Conservation (phyloP, 2,113 vertebrate genomes). For the Pterocles orientalis region DNA sequence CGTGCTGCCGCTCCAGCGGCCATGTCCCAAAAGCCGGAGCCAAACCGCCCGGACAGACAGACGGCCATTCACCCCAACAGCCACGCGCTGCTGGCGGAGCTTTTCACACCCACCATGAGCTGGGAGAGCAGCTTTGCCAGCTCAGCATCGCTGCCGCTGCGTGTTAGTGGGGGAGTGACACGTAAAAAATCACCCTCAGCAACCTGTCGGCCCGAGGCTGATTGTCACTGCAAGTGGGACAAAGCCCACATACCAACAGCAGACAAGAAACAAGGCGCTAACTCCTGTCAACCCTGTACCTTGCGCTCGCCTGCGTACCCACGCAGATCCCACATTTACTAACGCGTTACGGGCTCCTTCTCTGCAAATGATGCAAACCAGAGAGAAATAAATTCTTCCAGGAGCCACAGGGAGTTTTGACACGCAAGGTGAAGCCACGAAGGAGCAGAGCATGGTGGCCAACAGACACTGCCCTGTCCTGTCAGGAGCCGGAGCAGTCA, state of each 20-base stretch:
- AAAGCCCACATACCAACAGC: rapidly evolving
- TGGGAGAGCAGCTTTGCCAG: not conserved
- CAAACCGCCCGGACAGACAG: rapidly evolving
- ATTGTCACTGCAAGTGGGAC: not conserved
- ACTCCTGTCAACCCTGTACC: not conserved
- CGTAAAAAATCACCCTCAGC: not conserved
- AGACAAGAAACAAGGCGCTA: rapidly evolving
- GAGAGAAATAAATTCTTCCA: constrained; percentile 30
- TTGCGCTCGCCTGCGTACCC: not conserved
- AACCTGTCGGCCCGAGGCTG: rapidly evolving
- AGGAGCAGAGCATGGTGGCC: not conserved
- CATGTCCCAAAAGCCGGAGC: rapidly evolving
- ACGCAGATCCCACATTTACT: constrained; percentile 13
- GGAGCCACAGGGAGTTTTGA: constrained; percentile 37
- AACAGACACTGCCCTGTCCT: not conserved
- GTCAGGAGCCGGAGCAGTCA: not conserved
- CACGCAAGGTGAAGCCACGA: not conserved
- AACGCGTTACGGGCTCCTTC: constrained; percentile 7
- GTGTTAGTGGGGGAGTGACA: rapidly evolving
- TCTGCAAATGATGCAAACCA: constrained; percentile 50
- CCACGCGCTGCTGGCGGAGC: rapidly evolving
- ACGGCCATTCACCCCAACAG: rapidly evolving
- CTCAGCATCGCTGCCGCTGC: not conserved
- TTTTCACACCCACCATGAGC: rapidly evolving
- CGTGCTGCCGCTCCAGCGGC: rapidly evolving